These are phyloP conservation scores for Phyllotis vaccarum DNA, from an alignment of 2,797 vertebrate species.

Conservation along the genomic window DNA sequence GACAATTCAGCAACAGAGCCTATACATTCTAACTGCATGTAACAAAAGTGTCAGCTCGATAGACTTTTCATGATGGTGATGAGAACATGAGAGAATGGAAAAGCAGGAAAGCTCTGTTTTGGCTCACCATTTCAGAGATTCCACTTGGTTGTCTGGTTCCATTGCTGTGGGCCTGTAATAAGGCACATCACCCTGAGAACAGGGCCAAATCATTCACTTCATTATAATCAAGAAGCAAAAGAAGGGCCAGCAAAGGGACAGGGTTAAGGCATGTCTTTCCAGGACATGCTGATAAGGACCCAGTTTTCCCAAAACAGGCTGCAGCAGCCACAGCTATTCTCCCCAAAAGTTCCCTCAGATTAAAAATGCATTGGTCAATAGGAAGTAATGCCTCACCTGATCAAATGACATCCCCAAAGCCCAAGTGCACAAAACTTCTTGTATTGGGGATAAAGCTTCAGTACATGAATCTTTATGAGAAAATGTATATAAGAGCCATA, in stretches of 20 bases:
- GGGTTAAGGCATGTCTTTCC: neutral
- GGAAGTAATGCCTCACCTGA: neutral
- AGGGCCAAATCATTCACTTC: neutral
- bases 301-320: neutral
- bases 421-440: neutral
- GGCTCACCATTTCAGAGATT: neutral
- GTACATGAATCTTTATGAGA: neutral
- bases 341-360: neutral
- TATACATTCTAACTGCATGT: neutral
- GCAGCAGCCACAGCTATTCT: rapidly evolving
- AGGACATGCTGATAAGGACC: too few species aligned
- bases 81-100: neutral
- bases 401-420: too few species aligned
- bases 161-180: neutral
- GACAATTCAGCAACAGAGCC: neutral
- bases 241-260: neutral
- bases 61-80: rapidly evolving
- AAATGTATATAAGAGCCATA: neutral
- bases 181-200: neutral
- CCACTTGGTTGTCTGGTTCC: neutral
- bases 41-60: neutral
- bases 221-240: neutral
- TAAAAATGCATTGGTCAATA: neutral
- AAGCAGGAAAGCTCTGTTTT: neutral
- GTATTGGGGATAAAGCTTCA: neutral